These are phyloP conservation scores for Trachemys scripta DNA, from an alignment of 2,113 vertebrate species.

Conservation along the genomic window DNA sequence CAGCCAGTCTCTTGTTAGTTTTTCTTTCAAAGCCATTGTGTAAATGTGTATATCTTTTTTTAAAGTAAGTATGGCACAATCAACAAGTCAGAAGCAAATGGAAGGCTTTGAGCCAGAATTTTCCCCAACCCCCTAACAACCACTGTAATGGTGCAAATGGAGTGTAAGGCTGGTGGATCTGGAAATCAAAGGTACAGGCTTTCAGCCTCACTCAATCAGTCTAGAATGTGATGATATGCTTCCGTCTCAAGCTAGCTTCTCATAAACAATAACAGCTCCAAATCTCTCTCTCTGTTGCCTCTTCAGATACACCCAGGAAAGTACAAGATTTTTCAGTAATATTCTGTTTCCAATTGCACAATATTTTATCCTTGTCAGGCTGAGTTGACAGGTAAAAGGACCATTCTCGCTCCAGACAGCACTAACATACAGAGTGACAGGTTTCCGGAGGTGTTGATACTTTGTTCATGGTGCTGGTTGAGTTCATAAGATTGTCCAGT, in stretches of 20 bases:
- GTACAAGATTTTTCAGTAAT: not conserved
- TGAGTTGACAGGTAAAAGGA: not conserved
- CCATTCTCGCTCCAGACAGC: not conserved
- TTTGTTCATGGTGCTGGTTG: not conserved
- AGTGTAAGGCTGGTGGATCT: not conserved
- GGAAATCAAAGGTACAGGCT: not conserved
- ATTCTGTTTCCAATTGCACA: accelerated
- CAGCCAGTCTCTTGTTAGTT: not conserved
- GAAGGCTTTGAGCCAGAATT: not conserved
- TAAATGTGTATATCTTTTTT: not conserved
- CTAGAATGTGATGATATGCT: not conserved
- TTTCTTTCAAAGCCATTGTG: not conserved
- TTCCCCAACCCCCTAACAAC: not conserved
- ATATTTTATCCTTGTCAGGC: not conserved
- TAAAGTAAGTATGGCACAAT: accelerated
- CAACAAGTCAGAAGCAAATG: not conserved
- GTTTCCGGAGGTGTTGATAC: not conserved
- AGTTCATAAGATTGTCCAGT: accelerated
- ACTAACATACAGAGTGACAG: accelerated
- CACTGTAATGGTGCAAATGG: not conserved
- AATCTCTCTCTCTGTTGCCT: not conserved
- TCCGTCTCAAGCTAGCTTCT: not conserved
- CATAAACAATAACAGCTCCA: not conserved
- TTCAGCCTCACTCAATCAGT: not conserved
- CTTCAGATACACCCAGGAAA: not conserved